Percentiles rank a stretch among this genome's conserved stretches.
Conservation (phyloP, 1,140 invertebrate species). For the Fopius arisanus region DNA sequence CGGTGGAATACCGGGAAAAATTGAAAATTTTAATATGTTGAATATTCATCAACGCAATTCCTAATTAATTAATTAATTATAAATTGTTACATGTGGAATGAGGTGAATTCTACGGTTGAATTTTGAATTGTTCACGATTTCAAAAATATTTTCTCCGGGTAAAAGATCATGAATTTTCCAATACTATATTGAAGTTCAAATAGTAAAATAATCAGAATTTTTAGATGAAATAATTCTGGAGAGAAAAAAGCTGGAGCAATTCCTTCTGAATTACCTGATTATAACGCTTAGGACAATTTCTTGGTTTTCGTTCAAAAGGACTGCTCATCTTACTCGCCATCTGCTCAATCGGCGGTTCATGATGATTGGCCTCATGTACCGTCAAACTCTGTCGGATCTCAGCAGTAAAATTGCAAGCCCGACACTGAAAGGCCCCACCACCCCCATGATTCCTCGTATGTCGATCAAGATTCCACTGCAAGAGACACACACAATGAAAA, state of each 20-base stretch:
- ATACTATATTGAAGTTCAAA: too few species aligned
- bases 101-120: too few species aligned
- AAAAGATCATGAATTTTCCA: not conserved
- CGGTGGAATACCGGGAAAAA: too few species aligned
- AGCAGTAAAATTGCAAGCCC: slow-evolving; percentile 89
- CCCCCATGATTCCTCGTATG: slow-evolving; percentile 91
- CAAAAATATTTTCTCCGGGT: too few species aligned
- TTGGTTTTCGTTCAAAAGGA: slow-evolving; percentile 61
- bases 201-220: too few species aligned
- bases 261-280: slow-evolving; percentile 50
- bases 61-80: too few species aligned
- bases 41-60: too few species aligned
- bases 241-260: not conserved
- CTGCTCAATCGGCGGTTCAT: slow-evolving; percentile 78
- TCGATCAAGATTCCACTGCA: slow-evolving; percentile 85
- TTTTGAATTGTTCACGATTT: too few species aligned
- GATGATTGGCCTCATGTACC: slow-evolving; percentile 90
- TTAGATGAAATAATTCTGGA: too few species aligned
- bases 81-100: too few species aligned
- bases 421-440: slow-evolving; percentile 82
- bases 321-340: slow-evolving; percentile 57
- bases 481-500: not conserved
- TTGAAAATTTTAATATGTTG: too few species aligned
- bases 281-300: slow-evolving; percentile 62
- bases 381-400: slow-evolving; percentile 92